Percentiles rank a stretch among this genome's conserved stretches.
Conservation (phyloP, 2,797 vertebrate genomes). For the Bradypus variegatus region DNA sequence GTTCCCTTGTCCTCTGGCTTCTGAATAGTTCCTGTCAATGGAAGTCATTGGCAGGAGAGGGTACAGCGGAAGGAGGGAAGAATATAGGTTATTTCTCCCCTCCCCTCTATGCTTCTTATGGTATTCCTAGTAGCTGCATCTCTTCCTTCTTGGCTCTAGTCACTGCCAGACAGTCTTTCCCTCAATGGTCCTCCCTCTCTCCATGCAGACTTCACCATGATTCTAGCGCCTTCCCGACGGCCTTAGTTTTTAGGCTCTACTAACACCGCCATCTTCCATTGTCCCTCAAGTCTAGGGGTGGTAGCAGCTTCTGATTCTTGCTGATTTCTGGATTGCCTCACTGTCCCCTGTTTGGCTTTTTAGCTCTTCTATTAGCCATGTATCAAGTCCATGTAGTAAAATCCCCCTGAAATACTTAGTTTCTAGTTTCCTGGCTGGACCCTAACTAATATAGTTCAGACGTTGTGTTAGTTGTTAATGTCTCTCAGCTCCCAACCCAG, state of each 20-base stretch:
- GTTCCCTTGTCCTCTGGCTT: not conserved
- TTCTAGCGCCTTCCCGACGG: not conserved
- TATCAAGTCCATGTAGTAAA: not conserved
- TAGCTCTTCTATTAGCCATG: not conserved
- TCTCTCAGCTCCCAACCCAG: not conserved
- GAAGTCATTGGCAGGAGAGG: not conserved
- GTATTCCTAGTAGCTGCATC: not conserved
- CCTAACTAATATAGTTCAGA: not conserved
- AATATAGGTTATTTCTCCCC: not conserved
- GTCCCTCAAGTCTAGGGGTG: not conserved
- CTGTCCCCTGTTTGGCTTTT: not conserved
- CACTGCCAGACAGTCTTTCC: not conserved
- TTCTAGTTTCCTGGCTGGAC: not conserved
- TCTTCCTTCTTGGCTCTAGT: not conserved
- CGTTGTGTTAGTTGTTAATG: not conserved
- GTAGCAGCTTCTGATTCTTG: not conserved
- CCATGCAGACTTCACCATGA: not conserved
- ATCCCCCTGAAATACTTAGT: not conserved
- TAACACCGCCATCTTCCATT: not conserved
- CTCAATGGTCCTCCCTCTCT: not conserved
- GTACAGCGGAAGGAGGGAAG: not conserved
- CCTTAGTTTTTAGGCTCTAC: not conserved
- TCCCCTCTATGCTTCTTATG: not conserved
- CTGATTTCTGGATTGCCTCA: not conserved
- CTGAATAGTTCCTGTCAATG: not conserved